Evolutionary conservation across 2,888 invertebrate species (phyloP).

Genomic region (Andrena chrysosceles): DNA sequence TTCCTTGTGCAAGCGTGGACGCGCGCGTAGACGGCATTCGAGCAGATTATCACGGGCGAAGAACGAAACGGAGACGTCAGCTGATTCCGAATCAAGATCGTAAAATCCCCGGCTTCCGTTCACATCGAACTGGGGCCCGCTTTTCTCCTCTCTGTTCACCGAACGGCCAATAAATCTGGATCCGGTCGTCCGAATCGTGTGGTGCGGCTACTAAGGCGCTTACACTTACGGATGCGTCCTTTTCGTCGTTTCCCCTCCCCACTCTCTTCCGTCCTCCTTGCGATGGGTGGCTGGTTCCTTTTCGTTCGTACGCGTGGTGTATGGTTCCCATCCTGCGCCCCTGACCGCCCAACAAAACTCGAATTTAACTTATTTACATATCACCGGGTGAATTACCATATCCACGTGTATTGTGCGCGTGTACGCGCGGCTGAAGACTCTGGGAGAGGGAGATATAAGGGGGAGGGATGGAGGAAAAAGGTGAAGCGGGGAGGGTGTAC

Average conservation of each 20-base stretch:
- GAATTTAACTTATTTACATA: conserved; percentile 85
- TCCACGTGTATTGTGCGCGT: conserved; percentile 71
- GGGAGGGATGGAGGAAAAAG: conserved; percentile 1
- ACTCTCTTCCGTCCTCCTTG: conserved; percentile 48
- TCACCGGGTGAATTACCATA: conserved; percentile 83
- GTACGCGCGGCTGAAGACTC: conserved; percentile 52
- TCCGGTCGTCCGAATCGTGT: conserved; percentile 78
- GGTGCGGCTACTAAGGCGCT: conserved; percentile 83
- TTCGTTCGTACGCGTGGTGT: conserved; percentile 61
- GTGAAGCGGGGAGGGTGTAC: not conserved
- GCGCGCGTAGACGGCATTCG: conserved; percentile 62
- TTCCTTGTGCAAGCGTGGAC: not conserved
- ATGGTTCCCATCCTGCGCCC: conserved; percentile 80
- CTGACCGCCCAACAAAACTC: conserved; percentile 81
- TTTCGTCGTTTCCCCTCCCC: conserved; percentile 55
- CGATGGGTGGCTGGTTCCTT: conserved; percentile 59
- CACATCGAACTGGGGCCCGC: conserved; percentile 74
- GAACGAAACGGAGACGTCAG: conserved; percentile 59
- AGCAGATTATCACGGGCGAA: conserved; percentile 69
- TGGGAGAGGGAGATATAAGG: conserved; percentile 1
- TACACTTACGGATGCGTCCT: conserved; percentile 70
- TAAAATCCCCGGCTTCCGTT: conserved; percentile 82
- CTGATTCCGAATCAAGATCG: conserved; percentile 75
- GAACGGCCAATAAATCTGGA: conserved; percentile 84
- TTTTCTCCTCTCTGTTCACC: conserved; percentile 59